These are phyloP conservation scores for Trochalopteron elliotii DNA, from an alignment of 2,113 vertebrate genomes.

Conservation along the genomic window DNA sequence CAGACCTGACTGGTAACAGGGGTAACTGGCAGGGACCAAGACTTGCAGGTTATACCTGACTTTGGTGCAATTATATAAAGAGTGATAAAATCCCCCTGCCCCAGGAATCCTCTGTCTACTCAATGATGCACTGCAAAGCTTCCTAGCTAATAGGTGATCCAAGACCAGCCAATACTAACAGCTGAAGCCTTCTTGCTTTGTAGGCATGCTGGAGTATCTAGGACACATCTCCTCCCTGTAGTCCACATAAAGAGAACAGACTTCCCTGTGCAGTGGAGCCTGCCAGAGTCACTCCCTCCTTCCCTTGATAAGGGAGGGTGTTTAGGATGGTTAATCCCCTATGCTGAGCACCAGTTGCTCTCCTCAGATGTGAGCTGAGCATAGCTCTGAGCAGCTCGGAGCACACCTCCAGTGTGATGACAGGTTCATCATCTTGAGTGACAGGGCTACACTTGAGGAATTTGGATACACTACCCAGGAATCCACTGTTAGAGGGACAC, in stretches of 20 bases:
- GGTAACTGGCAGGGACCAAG: neutral
- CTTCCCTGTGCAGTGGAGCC: neutral
- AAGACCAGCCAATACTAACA: neutral
- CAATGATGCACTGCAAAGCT: neutral
- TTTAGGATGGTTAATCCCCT: neutral
- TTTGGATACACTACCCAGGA: neutral
- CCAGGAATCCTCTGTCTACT: neutral
- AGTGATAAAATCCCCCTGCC: neutral
- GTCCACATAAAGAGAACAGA: neutral
- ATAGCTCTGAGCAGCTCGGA: rapidly evolving
- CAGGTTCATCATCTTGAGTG: neutral
- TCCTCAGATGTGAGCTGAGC: neutral
- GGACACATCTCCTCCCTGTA: neutral
- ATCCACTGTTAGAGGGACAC: rapidly evolving
- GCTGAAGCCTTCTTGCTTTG: neutral
- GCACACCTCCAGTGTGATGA: neutral
- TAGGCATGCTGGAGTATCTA: neutral
- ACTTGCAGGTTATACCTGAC: neutral
- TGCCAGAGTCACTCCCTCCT: neutral
- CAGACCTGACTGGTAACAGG: neutral
- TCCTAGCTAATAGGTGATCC: neutral
- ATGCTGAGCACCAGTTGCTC: rapidly evolving
- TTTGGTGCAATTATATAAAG: neutral
- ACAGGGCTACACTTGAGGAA: neutral
- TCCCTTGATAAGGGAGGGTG: rapidly evolving